Evolutionary conservation across 2,113 vertebrate genomes (phyloP), one percentile per base, ranked within the genome.

Genomic region (Leucopternis melanops): DNA sequence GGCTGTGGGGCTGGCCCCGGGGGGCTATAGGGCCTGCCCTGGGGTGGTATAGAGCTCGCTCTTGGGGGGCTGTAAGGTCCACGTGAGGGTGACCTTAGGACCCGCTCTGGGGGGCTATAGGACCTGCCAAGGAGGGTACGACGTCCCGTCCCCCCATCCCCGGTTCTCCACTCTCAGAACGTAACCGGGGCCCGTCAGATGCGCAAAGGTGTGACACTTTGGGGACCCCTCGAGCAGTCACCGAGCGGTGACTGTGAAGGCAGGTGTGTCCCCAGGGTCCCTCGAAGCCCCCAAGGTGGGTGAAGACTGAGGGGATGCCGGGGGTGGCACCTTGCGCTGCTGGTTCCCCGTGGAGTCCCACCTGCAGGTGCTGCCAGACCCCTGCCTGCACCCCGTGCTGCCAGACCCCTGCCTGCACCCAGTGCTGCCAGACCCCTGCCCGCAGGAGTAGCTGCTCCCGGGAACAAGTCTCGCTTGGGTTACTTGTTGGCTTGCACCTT

Each of bases 121-220:
- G 85, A 55, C 42, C 44, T 55, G 65, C 32, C 27, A 20, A 75
- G 18, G 50, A 49, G 61, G 31, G 16, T 52, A 2, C 40, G 10
- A 3, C 16, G 11, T 23, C 47, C n/a, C 3, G 9, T 11, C 16
- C 42, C 49, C 36, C 13, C 75, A 15, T 3, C 11, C 22, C 25
- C 10, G 16, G 16, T 27, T 69, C 16, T 49, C 34, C 0, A 0
- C 11, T 2, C 66, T 40, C 9, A 1, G 38, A 23, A 13, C 1
- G 0, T 31, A 13, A 23, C 14, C 6, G 1, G 18, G 69, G 16
- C 5, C 23, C 4, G 4, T n/a, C 80, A 21, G 66, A 17, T 29
- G 73, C 10, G 26, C 8, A 2, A 13, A 32, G 75, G 14, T 45
- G 50, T 52, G 40, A 34, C 34, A 21, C 11, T 78, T 63, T 10